A percentile compares a stretch with the other conserved stretches of the same genome.
These are phyloP conservation scores for Bradypodion ventrale DNA, from an alignment of 2,797 vertebrate genomes.

Conservation along the genomic window DNA sequence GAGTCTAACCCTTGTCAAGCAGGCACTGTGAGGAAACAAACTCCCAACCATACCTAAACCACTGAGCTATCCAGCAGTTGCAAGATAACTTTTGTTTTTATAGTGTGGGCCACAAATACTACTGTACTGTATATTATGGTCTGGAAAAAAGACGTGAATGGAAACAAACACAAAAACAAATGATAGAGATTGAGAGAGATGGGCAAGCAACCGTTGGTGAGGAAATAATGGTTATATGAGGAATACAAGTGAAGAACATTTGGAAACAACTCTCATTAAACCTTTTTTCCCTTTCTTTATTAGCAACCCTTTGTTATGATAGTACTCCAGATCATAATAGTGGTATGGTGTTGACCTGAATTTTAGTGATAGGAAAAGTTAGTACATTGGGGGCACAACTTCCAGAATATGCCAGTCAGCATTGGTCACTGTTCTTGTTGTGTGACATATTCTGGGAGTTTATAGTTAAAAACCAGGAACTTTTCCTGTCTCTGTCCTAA, in stretches of 20 bases:
- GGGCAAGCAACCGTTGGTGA: background rate
- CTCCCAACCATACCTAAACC: too few species aligned
- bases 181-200: background rate
- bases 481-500: too few species aligned
- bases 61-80: too few species aligned
- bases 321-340: too few species aligned
- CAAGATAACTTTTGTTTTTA: background rate
- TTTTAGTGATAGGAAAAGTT: background rate
- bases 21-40: too few species aligned
- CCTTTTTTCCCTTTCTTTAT: background rate
- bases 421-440: too few species aligned
- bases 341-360: too few species aligned
- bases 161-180: rapidly evolving
- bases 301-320: too few species aligned
- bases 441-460: background rate
- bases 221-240: background rate
- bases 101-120: background rate
- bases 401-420: background rate
- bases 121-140: background rate
- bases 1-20: too few species aligned
- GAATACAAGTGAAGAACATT: background rate
- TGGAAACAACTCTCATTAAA: background rate
- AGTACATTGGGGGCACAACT: background rate
- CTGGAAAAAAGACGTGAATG: rapidly evolving
- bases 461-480: background rate